Percentiles rank a stretch among this genome's conserved stretches.
These are phyloP conservation scores for Torymus auratus DNA, from an alignment of 2,888 invertebrate species.

Conservation along the genomic window DNA sequence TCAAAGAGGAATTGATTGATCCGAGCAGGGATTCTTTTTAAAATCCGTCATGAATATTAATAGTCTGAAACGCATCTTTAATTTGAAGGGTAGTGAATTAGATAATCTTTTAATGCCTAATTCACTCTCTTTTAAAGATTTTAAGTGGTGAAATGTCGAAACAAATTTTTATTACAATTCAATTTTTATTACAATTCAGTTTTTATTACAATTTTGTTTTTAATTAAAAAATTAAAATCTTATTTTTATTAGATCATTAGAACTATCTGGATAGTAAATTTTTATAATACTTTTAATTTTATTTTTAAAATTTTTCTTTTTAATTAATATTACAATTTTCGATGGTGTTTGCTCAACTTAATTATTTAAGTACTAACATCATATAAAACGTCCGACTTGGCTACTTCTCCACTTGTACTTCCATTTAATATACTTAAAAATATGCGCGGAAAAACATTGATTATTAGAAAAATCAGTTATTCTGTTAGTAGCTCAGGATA, in stretches of 20 bases:
- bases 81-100: conserved; percentile 7
- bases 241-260: conserved; percentile 11
- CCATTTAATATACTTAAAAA: conserved; percentile 58
- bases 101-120: conserved; percentile 34
- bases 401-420: conserved; percentile 60
- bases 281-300: conserved; percentile 30
- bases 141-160: conserved; percentile 3
- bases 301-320: conserved; percentile 10
- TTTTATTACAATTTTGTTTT: conserved; percentile 11
- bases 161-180: conserved; percentile 7
- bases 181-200: too few relatives aligned
- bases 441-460: conserved; percentile 42
- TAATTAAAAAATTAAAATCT: conserved; percentile 15
- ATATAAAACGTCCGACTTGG: conserved; percentile 41
- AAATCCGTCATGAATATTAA: conserved; percentile 18
- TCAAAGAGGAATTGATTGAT: conserved; percentile 50
- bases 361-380: conserved; percentile 37
- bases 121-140: conserved; percentile 12
- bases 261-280: too few relatives aligned
- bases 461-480: conserved; percentile 46
- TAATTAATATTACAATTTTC: conserved; percentile 16
- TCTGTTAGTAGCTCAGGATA: conserved; percentile 70
- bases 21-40: conserved; percentile 41
- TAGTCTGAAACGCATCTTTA: conserved; percentile 28
- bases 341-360: conserved; percentile 31